These are phyloP conservation scores for Parotocinclus haroldoi DNA, from an alignment of 2,797 vertebrate species.

Conservation along the genomic window DNA sequence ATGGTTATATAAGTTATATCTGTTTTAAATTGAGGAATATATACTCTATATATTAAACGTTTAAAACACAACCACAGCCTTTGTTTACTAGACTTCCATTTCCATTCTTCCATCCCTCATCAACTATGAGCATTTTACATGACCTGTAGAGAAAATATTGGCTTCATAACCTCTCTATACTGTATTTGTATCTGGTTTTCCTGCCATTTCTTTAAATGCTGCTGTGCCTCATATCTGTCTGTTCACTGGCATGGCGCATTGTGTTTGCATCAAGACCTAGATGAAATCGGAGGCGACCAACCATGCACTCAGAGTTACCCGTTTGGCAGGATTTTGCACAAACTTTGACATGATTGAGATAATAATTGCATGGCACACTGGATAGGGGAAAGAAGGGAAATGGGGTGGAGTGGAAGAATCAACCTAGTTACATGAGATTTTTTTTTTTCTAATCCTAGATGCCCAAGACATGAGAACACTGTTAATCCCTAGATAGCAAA, in stretches of 20 bases:
- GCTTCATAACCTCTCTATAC: too few species aligned
- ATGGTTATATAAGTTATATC: too few species aligned
- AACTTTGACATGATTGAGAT: conserved; percentile 74
- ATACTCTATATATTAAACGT: too few species aligned
- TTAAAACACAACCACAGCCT: too few species aligned
- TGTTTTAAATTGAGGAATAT: too few species aligned
- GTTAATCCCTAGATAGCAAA: conserved; percentile 51
- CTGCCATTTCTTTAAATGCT: not conserved
- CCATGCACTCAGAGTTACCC: conserved; percentile 51
- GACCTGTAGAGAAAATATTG: too few species aligned
- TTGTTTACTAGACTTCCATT: too few species aligned
- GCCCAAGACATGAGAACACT: conserved; percentile 43
- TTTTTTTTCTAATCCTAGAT: conserved; percentile 53
- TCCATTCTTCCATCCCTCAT: too few species aligned
- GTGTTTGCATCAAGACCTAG: conserved; percentile 62
- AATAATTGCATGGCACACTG: conserved; percentile 58
- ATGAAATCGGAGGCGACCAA: conserved; percentile 60
- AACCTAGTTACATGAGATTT: conserved; percentile 54
- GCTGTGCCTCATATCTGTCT: conserved; percentile 45
- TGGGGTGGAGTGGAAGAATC: conserved; percentile 36
- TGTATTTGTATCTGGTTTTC: too few species aligned
- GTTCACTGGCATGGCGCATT: conserved; percentile 58
- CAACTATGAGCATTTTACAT: too few species aligned
- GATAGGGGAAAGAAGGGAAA: conserved; percentile 20
- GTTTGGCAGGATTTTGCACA: conserved; percentile 55